These are phyloP conservation scores for Botia kubotai DNA, from an alignment of 2,797 vertebrate species.

Conservation along the genomic window DNA sequence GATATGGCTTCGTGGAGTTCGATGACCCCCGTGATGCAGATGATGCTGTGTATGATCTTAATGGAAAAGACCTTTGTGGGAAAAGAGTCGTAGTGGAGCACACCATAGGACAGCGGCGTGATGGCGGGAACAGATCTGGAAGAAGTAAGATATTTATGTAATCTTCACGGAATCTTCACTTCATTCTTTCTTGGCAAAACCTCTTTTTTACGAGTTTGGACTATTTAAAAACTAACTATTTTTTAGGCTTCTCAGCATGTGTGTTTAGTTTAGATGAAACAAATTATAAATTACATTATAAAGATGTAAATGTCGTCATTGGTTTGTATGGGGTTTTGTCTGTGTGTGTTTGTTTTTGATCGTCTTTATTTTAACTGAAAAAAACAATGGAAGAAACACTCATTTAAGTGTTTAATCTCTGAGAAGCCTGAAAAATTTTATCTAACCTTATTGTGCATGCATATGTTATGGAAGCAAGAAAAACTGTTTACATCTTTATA, in stretches of 20 bases:
- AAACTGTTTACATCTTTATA: background rate
- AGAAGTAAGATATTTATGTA: slow-evolving; percentile 86
- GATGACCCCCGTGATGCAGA: slow-evolving; percentile 95
- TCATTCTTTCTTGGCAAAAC: slow-evolving; percentile 16
- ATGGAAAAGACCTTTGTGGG: slow-evolving; percentile 95
- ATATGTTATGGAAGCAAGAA: background rate
- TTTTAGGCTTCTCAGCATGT: slow-evolving; percentile 3
- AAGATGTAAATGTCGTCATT: background rate
- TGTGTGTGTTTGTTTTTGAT: background rate
- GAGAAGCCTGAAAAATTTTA: slow-evolving; percentile 27
- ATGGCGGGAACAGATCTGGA: slow-evolving; percentile 87
- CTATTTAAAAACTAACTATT: background rate
- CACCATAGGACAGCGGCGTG: slow-evolving; percentile 91
- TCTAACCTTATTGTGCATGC: background rate
- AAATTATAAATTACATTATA: background rate
- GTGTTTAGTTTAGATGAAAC: background rate
- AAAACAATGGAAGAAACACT: background rate
- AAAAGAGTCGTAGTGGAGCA: slow-evolving; percentile 97
- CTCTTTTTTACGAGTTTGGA: background rate
- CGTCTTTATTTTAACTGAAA: background rate
- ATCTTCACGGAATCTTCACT: background rate
- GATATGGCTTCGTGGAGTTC: slow-evolving; percentile 97
- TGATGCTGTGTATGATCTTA: slow-evolving; percentile 95
- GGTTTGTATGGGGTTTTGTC: background rate
- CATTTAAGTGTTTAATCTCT: background rate